Base-by-base conservation (phyloP, 2,113 vertebrate species). In the Pedetes capensis region DNA sequence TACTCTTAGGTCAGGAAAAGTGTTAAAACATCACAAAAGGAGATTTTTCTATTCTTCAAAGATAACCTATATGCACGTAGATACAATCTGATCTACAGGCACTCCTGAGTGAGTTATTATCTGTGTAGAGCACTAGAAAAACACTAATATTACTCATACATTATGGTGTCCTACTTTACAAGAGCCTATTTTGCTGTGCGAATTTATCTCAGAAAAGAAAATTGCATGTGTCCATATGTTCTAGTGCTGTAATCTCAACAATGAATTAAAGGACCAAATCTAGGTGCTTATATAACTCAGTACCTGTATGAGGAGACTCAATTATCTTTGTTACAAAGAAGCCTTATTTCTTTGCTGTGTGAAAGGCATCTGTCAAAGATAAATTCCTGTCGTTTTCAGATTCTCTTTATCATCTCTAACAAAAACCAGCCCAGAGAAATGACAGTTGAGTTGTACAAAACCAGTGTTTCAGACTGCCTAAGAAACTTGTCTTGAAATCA, bases 401-500 rank as follows among this genome's bases (percentile, higher is more conserved):
- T 83, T 90, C 96, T 91, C 94, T 97, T 97, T 96, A 97, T 96
- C 91, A 91, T 89, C 59, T 29, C 82, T 91, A 95, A 97, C 97
- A 97, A 97, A 97, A 97, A 95, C 78, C 94, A 97, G 95, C 69
- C 95, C 81, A 91, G 96, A 89, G 86, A 95, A 88, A 95, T 91
- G 94, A 94, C 94, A 96, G 96, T 39, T 44, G 76, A 95, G 96
- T 93, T 76, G 92, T 83, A 96, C 92, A 95, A 97, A 95, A 79
- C 85, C 69, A 47, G 68, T 86, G 86, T 95, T n/a, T 95, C 59
- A 88, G 79, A 92, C 94, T 95, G 95, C 97, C 96, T 95, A 93
- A 96, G 92, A 97, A 97, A 96, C 95, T 95, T 97, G 97, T 96
- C 96, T 95, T 96, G 93, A 90, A 97, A 96, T 96, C 95, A 93